Evolutionary conservation across 2,113 vertebrate genomes (phyloP).

Genomic region (Planiliza haematocheilus): DNA sequence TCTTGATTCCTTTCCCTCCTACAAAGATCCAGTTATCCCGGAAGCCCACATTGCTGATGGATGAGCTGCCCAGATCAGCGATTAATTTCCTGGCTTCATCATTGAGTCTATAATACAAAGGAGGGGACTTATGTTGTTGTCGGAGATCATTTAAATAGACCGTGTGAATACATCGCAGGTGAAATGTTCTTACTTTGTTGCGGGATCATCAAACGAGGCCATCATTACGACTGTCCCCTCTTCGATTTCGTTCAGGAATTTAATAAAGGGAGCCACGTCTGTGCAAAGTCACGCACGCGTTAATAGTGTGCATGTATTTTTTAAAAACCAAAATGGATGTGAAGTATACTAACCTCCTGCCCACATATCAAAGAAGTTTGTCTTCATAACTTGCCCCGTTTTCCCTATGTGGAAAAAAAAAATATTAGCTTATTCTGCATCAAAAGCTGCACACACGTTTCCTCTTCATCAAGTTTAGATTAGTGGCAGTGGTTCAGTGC

Average conservation of each 20-base stretch:
- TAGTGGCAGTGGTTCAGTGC: too few species aligned
- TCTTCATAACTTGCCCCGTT: constrained; percentile 87
- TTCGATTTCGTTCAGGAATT: constrained; percentile 90
- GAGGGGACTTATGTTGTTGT: too few species aligned
- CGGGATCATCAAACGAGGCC: constrained; percentile 93
- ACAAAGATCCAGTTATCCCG: constrained; percentile 99
- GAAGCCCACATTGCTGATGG: constrained; percentile 86
- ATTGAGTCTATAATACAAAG: constrained; percentile 84
- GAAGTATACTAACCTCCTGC: constrained; percentile 87
- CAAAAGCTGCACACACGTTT: background rate
- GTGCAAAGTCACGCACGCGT: constrained; percentile 3
- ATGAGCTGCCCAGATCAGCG: constrained; percentile 89
- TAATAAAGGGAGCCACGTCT: constrained; percentile 91
- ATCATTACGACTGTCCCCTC: constrained; percentile 94
- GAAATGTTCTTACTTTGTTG: constrained; percentile 88
- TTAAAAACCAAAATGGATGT: background rate
- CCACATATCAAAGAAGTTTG: constrained; percentile 93
- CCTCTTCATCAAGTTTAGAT: too few species aligned
- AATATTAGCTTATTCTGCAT: background rate
- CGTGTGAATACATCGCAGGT: background rate
- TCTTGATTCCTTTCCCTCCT: constrained; percentile 98
- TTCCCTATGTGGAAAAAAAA: constrained; percentile 80
- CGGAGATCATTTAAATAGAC: background rate
- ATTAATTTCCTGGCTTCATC: constrained; percentile 92
- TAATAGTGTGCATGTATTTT: background rate